phyloP scores from a whole-genome alignment of 2,113 vertebrate species.

The Atrichornis clamosus region DNA sequence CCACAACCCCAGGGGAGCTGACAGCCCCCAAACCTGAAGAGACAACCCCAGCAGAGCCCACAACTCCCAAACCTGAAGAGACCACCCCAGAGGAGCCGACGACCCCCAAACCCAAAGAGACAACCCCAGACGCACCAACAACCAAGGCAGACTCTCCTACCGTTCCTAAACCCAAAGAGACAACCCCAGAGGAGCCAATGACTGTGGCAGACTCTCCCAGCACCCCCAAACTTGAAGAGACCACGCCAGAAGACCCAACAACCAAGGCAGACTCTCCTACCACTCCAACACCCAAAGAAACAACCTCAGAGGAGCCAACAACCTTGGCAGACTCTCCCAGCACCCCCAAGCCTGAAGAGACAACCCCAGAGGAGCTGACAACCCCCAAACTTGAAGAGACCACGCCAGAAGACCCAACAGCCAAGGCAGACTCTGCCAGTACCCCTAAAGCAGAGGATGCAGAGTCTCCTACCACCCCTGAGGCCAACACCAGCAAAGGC shows the following conservation, averaged over 20 bases:
- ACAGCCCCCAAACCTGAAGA: fast-evolving
- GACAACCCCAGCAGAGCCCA: background rate
- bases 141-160: background rate
- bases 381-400: background rate
- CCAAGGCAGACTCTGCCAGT: background rate
- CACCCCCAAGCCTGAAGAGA: fast-evolving
- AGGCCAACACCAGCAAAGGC: background rate
- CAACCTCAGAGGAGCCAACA: background rate
- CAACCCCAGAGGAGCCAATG: fast-evolving
- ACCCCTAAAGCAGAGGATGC: background rate
- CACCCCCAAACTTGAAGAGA: fast-evolving
- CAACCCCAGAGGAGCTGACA: fast-evolving
- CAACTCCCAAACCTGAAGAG: fast-evolving
- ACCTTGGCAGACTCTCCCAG: fast-evolving
- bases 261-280: background rate
- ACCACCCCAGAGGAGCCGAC: background rate
- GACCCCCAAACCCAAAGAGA: fast-evolving
- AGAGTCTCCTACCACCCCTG: fast-evolving
- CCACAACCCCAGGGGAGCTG: fast-evolving
- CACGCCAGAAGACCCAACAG: background rate
- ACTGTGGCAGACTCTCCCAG: fast-evolving
- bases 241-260: fast-evolving
- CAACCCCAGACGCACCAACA: fast-evolving
- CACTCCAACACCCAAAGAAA: background rate
- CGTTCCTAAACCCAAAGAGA: fast-evolving